phyloP scores from a whole-genome alignment of 1,140 invertebrate genomes.

The Marisa cornuarietis region DNA sequence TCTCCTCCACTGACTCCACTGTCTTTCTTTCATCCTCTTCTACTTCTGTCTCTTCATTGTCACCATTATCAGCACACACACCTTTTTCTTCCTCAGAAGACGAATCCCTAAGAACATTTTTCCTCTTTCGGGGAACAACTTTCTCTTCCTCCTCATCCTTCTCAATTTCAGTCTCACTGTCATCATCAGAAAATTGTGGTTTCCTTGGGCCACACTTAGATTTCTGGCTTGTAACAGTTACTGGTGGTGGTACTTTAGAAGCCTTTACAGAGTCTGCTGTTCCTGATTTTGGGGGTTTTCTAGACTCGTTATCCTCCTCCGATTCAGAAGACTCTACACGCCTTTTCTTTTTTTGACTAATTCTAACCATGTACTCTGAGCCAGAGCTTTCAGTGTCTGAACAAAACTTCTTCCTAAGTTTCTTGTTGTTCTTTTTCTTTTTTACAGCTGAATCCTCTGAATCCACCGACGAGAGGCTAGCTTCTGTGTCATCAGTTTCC shows the following conservation, averaged over 20 bases:
- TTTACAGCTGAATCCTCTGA: slow-evolving; percentile 30
- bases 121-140: slow-evolving; percentile 21
- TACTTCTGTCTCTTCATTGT: slow-evolving; percentile 11
- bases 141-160: slow-evolving; percentile 26
- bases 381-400: slow-evolving; percentile 19
- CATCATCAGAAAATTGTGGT: slow-evolving; percentile 2
- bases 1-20: background rate
- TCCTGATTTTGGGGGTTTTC: slow-evolving; percentile 12
- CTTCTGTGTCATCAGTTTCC: slow-evolving; percentile 37
- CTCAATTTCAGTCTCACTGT: slow-evolving; percentile 22
- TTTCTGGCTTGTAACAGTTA: background rate
- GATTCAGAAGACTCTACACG: slow-evolving; percentile 7
- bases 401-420: slow-evolving; percentile 14
- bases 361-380: slow-evolving; percentile 18
- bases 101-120: slow-evolving; percentile 28
- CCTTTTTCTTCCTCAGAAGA: slow-evolving; percentile 29
- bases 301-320: slow-evolving; percentile 33
- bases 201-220: background rate
- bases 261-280: slow-evolving; percentile 4
- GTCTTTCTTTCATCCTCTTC: slow-evolving; percentile 1
- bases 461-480: slow-evolving; percentile 33
- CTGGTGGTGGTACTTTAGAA: slow-evolving; percentile 15
- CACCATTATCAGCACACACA: background rate
- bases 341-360: slow-evolving; percentile 23
- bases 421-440: slow-evolving; percentile 23